Percentiles rank a stretch among this genome's conserved stretches.
Evolutionary conservation across 2,888 invertebrate genomes (phyloP).

Genomic region (Ferrisia virgata): DNA sequence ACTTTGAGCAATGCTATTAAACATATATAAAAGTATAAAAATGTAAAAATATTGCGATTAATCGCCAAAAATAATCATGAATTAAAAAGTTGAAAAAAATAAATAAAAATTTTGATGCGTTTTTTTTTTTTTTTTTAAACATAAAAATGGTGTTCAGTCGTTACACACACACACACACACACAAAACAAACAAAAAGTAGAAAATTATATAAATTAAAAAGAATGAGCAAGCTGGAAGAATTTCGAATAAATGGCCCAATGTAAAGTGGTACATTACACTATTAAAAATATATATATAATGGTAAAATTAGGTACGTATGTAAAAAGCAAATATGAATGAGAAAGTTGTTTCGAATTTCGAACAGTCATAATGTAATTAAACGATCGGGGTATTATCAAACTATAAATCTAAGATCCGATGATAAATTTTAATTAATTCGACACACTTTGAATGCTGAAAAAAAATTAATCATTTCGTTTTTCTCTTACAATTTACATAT

Average conservation of each 20-base stretch:
- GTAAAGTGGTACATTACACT: background rate
- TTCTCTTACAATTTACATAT: background rate
- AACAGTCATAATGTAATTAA: background rate
- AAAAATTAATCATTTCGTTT: background rate
- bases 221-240: slow-evolving; percentile 27
- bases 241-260: background rate
- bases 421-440: background rate
- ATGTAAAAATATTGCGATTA: slow-evolving; percentile 13
- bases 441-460: background rate
- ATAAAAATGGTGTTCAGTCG: slow-evolving; percentile 24
- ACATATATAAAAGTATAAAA: slow-evolving; percentile 18
- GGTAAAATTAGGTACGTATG: background rate
- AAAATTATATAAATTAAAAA: background rate
- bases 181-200: background rate
- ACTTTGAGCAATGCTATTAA: slow-evolving; percentile 26
- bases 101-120: slow-evolving; percentile 1
- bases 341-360: background rate
- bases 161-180: too few relatives aligned
- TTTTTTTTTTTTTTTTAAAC: background rate
- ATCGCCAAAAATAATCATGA: background rate
- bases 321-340: background rate
- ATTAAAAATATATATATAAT: background rate
- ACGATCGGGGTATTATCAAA: background rate
- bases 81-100: slow-evolving; percentile 3
- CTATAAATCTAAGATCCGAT: background rate